Conservation (phyloP, 2,888 invertebrate species). For the Xanthorhoe spadicearia region DNA sequence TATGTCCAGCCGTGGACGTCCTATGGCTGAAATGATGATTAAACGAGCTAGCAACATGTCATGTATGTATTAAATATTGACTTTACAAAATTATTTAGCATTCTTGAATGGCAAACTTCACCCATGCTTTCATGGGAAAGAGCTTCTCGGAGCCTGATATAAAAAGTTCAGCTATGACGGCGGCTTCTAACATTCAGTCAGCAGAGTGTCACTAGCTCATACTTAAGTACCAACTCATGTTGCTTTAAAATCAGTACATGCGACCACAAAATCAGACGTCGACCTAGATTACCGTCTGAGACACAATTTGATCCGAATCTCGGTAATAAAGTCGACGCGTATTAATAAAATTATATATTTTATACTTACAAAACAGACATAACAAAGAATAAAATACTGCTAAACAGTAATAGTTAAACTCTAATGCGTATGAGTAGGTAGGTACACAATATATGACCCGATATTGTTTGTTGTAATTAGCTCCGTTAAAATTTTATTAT, state of each 20-base stretch:
- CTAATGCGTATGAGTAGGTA: too few relatives aligned
- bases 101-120: too few relatives aligned
- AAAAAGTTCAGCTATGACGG: too few relatives aligned
- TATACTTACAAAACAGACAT: neutral
- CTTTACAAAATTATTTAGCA: too few relatives aligned
- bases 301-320: constrained; percentile 16
- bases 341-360: neutral
- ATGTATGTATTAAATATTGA: neutral
- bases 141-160: too few relatives aligned
- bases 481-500: too few relatives aligned
- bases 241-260: neutral
- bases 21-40: too few relatives aligned
- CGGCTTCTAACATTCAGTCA: neutral
- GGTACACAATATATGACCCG: too few relatives aligned
- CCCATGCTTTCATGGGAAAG: too few relatives aligned
- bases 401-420: too few relatives aligned
- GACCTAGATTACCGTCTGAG: neutral
- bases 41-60: neutral
- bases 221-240: neutral
- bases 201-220: neutral
- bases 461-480: too few relatives aligned
- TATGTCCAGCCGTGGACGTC: too few relatives aligned
- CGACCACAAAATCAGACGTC: neutral
- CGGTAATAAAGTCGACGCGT: constrained; percentile 7
- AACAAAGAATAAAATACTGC: neutral